Evolutionary conservation across 2,113 vertebrate genomes (phyloP).

Genomic region (Aepyceros melampus): DNA sequence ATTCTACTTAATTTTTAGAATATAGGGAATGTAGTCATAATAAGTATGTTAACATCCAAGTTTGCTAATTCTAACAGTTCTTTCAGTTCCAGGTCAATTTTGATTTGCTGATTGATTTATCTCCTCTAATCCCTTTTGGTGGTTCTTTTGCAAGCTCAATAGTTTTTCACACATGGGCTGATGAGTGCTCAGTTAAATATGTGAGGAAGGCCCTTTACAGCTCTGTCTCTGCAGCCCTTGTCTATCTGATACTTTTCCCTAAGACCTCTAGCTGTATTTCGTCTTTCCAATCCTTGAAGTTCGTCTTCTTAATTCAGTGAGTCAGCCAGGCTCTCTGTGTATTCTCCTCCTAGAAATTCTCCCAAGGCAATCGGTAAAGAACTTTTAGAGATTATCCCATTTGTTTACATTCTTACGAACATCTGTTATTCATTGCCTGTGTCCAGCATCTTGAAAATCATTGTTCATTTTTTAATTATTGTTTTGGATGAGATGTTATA

Average conservation of each 20-base stretch:
- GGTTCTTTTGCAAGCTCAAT: neutral
- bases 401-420: neutral
- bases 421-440: neutral
- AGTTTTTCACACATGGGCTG: neutral
- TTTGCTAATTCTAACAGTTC: neutral
- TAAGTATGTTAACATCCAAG: neutral
- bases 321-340: neutral
- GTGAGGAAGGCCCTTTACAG: neutral
- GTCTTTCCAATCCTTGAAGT: too few species aligned
- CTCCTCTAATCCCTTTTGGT: neutral
- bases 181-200: neutral
- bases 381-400: neutral
- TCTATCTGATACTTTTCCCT: neutral
- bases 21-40: neutral
- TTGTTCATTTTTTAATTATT: neutral
- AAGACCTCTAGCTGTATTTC: neutral
- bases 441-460: neutral
- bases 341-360: neutral
- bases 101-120: neutral
- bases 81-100: neutral
- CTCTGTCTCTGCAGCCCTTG: neutral
- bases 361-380: neutral
- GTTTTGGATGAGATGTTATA: neutral
- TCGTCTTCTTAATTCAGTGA: neutral
- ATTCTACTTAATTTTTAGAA: neutral